A percentile compares a stretch with the other conserved stretches of the same genome.
Evolutionary conservation across 2,113 vertebrate species (phyloP).

Genomic region (Phaethornis superciliosus): DNA sequence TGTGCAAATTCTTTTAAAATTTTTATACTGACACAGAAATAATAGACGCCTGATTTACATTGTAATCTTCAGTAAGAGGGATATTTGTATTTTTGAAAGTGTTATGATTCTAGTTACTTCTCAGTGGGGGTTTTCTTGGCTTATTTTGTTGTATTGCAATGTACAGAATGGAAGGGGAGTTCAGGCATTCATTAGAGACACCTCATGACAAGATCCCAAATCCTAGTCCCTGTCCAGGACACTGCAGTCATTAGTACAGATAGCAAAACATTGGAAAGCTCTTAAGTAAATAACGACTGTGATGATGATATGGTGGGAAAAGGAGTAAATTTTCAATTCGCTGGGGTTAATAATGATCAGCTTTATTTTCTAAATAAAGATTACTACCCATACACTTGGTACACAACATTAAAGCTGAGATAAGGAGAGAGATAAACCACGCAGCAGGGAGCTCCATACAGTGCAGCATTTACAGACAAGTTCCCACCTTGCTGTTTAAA

Average conservation of each 20-base stretch:
- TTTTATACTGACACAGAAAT: conserved; percentile 59
- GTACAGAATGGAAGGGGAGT: background rate
- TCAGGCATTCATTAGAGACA: conserved; percentile 16
- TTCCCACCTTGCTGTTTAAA: conserved; percentile 8
- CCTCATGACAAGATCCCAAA: background rate
- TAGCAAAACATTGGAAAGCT: conserved; percentile 38
- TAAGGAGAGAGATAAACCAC: conserved; percentile 66
- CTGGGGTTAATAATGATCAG: conserved; percentile 10
- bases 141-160: background rate
- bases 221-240: conserved; percentile 15
- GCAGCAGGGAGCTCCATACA: conserved; percentile 53
- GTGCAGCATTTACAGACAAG: background rate
- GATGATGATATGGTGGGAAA: conserved; percentile 18
- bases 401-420: conserved; percentile 62
- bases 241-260: background rate
- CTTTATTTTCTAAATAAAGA: conserved; percentile 70
- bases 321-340: conserved; percentile 45
- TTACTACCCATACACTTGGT: conserved; percentile 48
- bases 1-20: conserved; percentile 63
- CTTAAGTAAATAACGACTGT: conserved; percentile 54
- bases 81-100: conserved; percentile 55
- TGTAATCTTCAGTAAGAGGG: conserved; percentile 43
- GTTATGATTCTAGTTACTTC: conserved; percentile 49
- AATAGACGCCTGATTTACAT: conserved; percentile 61
- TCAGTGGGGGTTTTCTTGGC: conserved; percentile 16